phyloP scores from a whole-genome alignment of 1,140 invertebrate genomes.

The Macrobrachium nipponense region DNA sequence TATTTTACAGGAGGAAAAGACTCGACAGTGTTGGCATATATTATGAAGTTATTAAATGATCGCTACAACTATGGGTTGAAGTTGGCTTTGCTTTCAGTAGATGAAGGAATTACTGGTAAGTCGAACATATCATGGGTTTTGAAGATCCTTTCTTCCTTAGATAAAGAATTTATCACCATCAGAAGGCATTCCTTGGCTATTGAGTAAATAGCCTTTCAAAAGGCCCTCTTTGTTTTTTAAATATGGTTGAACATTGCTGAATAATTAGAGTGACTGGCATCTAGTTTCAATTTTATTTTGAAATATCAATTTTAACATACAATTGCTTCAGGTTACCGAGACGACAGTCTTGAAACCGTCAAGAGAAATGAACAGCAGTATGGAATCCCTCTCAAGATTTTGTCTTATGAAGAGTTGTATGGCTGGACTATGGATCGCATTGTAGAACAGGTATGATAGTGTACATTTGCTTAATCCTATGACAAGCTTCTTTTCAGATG shows the following conservation, averaged over 20 bases:
- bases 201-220: neutral
- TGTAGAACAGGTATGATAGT: conserved; percentile 78
- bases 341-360: conserved; percentile 97
- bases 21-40: conserved; percentile 95
- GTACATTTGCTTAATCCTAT: no score
- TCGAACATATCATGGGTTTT: no score
- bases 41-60: conserved; percentile 92
- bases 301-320: neutral
- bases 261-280: no score
- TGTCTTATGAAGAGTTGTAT: conserved; percentile 98
- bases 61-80: conserved; percentile 92
- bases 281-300: neutral
- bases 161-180: no score
- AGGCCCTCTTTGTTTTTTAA: no score
- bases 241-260: no score
- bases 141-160: no score
- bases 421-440: conserved; percentile 99
- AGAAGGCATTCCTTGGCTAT: neutral
- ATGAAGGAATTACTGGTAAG: conserved; percentile 68
- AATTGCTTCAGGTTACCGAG: conserved; percentile 82
- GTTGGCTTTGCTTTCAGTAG: conserved; percentile 91
- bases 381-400: conserved; percentile 91
- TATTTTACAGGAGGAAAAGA: conserved; percentile 98
- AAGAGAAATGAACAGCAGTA: conserved; percentile 95
- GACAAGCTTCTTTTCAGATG: no score